These are phyloP conservation scores for Druceiella hillmani DNA, from an alignment of 2,888 invertebrate genomes.

Conservation along the genomic window DNA sequence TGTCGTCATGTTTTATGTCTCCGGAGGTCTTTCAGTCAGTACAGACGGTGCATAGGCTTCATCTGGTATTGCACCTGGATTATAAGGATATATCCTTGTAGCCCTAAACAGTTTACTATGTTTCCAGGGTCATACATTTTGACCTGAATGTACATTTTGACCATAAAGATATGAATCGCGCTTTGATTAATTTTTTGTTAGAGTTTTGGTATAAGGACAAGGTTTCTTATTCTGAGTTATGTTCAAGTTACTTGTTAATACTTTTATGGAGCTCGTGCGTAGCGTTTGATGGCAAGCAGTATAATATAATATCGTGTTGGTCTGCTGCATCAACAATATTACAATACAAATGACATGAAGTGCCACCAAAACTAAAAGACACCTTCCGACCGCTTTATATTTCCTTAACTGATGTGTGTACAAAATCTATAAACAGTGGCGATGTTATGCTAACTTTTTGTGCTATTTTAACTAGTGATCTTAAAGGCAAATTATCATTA, in stretches of 20 bases:
- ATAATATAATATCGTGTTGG: constrained; percentile 17
- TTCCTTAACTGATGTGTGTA: constrained; percentile 18
- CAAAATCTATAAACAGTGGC: constrained; percentile 17
- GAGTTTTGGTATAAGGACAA: constrained; percentile 16
- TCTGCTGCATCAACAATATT: constrained; percentile 21
- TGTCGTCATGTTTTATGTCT: too few species aligned
- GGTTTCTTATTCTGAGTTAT: constrained; percentile 21
- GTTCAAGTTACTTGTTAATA: constrained; percentile 19
- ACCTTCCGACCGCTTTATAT: constrained; percentile 17
- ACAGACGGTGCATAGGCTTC: constrained; percentile 23
- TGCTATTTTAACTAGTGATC: constrained; percentile 21
- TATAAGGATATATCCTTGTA: constrained; percentile 25
- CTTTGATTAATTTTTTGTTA: constrained; percentile 18
- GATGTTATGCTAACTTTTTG: constrained; percentile 23
- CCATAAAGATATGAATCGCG: constrained; percentile 20
- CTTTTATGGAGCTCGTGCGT: constrained; percentile 20
- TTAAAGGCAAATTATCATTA: constrained; percentile 20
- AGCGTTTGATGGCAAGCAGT: constrained; percentile 15
- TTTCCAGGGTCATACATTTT: constrained; percentile 19
- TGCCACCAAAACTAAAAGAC: constrained; percentile 23
- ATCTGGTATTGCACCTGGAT: constrained; percentile 25
- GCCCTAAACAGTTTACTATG: constrained; percentile 18
- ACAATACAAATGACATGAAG: constrained; percentile 20
- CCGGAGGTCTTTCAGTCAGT: too few species aligned
- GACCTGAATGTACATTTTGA: constrained; percentile 21